Conservation (phyloP, 2,113 vertebrate species). For the Sphaerodactylus townsendi region DNA sequence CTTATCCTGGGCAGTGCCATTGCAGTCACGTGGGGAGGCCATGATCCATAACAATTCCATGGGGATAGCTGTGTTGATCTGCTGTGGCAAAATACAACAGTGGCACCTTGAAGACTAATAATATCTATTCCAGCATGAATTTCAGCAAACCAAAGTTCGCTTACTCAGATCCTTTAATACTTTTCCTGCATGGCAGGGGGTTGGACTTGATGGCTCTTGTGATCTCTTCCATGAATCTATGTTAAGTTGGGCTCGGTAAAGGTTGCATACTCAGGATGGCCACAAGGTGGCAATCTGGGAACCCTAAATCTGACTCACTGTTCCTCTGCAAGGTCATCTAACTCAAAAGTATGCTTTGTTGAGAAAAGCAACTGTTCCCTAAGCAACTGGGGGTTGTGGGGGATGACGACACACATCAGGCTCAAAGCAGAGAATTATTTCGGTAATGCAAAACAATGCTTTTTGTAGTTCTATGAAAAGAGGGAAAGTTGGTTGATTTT, state of each 20-base stretch:
- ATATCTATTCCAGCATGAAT: no score
- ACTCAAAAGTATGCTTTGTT: rapidly evolving
- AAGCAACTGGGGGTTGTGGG: background rate
- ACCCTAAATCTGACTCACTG: background rate
- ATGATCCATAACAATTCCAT: no score
- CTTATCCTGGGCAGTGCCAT: no score
- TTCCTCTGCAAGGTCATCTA: slow-evolving; percentile 37
- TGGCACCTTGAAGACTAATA: no score
- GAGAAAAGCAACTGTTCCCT: background rate
- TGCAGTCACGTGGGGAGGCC: no score
- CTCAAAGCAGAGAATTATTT: background rate
- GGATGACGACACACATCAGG: background rate
- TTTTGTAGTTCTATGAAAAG: background rate
- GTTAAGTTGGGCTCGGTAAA: background rate
- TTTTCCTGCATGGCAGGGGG: no score
- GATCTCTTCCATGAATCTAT: no score
- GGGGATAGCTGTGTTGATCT: no score
- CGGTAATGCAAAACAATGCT: background rate
- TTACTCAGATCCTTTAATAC: rapidly evolving
- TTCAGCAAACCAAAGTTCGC: no score
- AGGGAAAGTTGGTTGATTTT: background rate
- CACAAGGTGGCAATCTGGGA: slow-evolving; percentile 57
- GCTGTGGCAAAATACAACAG: no score
- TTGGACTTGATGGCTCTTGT: no score
- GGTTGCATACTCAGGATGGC: background rate